Conservation (phyloP, 2,797 vertebrate genomes). For the Callimico goeldii region DNA sequence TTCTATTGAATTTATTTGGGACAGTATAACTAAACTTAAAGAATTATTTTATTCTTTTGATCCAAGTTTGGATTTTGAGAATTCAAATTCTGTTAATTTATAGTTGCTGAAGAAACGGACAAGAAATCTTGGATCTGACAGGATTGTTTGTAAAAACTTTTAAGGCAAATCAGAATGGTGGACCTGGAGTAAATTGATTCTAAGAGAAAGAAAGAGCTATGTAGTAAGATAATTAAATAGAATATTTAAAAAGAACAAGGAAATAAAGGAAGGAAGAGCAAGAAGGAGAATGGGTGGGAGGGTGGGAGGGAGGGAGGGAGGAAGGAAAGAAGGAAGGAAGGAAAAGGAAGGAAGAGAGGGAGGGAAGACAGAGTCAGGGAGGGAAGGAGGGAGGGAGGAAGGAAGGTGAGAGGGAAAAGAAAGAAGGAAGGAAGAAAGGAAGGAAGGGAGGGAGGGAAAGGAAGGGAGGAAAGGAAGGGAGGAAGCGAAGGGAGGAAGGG, state of each 20-base stretch:
- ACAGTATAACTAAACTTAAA: not conserved
- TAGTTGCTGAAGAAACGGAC: not conserved
- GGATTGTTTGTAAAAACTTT: not conserved
- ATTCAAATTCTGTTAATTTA: not conserved
- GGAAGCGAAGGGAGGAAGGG: not conserved
- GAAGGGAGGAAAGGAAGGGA: too few relatives aligned
- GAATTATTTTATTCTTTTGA: not conserved
- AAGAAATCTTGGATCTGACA: not conserved
- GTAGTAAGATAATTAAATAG: not conserved
- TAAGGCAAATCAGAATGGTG: not conserved
- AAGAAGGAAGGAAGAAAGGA: not conserved
- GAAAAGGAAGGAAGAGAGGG: not conserved
- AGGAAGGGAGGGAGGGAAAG: not conserved
- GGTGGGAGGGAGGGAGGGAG: not conserved
- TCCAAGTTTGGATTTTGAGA: not conserved
- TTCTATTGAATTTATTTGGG: not conserved
- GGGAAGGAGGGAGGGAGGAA: not conserved
- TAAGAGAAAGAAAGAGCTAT: not conserved
- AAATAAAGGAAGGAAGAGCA: not conserved
- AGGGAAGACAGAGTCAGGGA: not conserved
- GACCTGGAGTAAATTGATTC: not conserved
- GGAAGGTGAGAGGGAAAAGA: not conserved
- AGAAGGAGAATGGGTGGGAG: too few relatives aligned
- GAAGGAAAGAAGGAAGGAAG: not conserved
- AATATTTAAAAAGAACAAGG: too few relatives aligned